These are phyloP conservation scores for Ochropleura plecta DNA, from an alignment of 2,888 invertebrate species.

Conservation along the genomic window DNA sequence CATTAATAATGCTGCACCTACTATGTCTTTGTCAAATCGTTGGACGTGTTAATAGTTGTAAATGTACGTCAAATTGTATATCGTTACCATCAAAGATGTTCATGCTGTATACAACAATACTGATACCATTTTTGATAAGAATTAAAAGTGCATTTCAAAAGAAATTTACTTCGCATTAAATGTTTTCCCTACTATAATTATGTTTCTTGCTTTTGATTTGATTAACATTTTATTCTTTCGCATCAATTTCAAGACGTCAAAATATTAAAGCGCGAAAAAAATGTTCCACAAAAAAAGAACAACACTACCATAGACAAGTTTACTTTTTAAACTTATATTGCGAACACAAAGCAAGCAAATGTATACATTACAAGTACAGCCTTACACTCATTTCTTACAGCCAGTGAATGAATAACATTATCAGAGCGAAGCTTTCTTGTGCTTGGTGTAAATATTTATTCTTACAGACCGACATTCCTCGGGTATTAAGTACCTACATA, in stretches of 20 bases:
- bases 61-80: conserved; percentile 29
- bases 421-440: conserved; percentile 65
- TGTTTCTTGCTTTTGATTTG: not conserved
- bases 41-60: conserved; percentile 37
- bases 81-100: conserved; percentile 17
- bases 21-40: conserved; percentile 50
- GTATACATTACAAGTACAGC: conserved; percentile 65
- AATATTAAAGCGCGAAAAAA: conserved; percentile 10
- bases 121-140: conserved; percentile 27
- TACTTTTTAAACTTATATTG: conserved; percentile 60
- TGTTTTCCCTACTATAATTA: not conserved
- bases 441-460: conserved; percentile 67
- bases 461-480: conserved; percentile 57
- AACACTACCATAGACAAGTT: conserved; percentile 48
- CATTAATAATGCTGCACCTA: conserved; percentile 15
- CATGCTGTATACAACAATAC: conserved; percentile 20
- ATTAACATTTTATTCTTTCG: not conserved
- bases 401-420: conserved; percentile 68
- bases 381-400: conserved; percentile 68
- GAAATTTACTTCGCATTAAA: not conserved
- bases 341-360: conserved; percentile 54
- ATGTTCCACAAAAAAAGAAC: conserved; percentile 1
- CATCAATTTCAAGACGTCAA: not conserved
- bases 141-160: not conserved
- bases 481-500: conserved; percentile 58